Conservation (phyloP, 2,888 invertebrate genomes). For the Unio delphinus region DNA sequence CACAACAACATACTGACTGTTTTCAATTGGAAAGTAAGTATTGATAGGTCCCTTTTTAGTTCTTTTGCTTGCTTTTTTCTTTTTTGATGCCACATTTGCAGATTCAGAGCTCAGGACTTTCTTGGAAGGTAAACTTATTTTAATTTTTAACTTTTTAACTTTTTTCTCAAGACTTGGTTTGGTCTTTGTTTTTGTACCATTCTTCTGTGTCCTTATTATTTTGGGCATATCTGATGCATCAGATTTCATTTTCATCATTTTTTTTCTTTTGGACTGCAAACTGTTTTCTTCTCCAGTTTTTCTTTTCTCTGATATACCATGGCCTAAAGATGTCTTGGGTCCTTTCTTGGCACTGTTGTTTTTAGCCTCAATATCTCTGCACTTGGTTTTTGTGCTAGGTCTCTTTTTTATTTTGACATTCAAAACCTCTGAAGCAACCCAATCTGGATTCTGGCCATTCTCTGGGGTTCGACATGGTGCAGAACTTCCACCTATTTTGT, state of each 20-base stretch:
- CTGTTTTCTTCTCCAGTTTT: background rate
- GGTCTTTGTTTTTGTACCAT: background rate
- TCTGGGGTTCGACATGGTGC: too few species aligned
- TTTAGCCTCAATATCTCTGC: too few species aligned
- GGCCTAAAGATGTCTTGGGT: background rate
- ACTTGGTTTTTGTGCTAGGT: too few species aligned
- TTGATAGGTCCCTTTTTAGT: background rate
- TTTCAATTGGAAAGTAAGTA: too few species aligned
- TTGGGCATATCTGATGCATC: background rate
- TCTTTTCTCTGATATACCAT: background rate
- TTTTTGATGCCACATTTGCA: background rate
- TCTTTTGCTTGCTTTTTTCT: constrained; percentile 1
- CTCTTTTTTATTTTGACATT: too few species aligned
- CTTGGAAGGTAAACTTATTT: constrained; percentile 2
- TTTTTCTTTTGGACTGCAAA: background rate
- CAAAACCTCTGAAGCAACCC: too few species aligned
- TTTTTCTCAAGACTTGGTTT: background rate
- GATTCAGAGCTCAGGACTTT: background rate
- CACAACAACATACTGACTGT: too few species aligned
- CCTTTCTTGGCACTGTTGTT: background rate
- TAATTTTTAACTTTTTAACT: background rate
- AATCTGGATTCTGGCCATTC: too few species aligned
- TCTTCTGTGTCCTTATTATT: background rate
- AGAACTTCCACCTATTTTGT: too few species aligned
- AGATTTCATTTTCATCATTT: background rate